phyloP scores from a whole-genome alignment of 1,140 invertebrate genomes.

The Drosophila lacertosa region DNA sequence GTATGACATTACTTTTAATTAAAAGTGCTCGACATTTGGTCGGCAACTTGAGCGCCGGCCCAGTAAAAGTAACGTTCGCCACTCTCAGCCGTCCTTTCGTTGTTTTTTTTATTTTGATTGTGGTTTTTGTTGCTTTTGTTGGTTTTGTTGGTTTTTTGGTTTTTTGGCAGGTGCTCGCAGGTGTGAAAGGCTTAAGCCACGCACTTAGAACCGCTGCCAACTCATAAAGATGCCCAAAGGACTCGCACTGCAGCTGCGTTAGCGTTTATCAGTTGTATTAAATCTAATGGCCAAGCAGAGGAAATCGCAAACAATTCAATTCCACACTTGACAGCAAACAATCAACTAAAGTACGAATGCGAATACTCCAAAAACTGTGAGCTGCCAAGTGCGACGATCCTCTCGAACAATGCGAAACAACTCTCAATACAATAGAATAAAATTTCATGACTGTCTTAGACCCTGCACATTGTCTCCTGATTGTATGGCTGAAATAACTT shows the following conservation, averaged over 20 bases:
- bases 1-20: constrained; percentile 84
- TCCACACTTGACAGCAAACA: constrained; percentile 49
- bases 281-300: constrained; percentile 59
- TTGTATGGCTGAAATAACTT: too few relatives aligned
- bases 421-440: background rate
- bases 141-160: too few relatives aligned
- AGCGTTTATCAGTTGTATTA: constrained; percentile 69
- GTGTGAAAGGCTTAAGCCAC: constrained; percentile 50
- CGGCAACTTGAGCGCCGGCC: constrained; percentile 60
- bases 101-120: constrained; percentile 13
- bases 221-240: constrained; percentile 44
- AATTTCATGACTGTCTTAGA: background rate
- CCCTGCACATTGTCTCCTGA: background rate
- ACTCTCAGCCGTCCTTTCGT: constrained; percentile 6
- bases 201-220: constrained; percentile 51
- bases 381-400: background rate
- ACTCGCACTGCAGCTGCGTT: background rate
- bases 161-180: constrained; percentile 54
- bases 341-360: constrained; percentile 47
- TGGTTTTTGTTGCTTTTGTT: too few relatives aligned
- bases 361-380: background rate
- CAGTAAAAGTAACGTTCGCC: constrained; percentile 38
- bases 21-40: constrained; percentile 82
- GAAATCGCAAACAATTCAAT: constrained; percentile 78
- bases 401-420: background rate